Evolutionary conservation across 2,113 vertebrate species (phyloP).

Genomic region (Cyphomyrus plagiostoma): DNA sequence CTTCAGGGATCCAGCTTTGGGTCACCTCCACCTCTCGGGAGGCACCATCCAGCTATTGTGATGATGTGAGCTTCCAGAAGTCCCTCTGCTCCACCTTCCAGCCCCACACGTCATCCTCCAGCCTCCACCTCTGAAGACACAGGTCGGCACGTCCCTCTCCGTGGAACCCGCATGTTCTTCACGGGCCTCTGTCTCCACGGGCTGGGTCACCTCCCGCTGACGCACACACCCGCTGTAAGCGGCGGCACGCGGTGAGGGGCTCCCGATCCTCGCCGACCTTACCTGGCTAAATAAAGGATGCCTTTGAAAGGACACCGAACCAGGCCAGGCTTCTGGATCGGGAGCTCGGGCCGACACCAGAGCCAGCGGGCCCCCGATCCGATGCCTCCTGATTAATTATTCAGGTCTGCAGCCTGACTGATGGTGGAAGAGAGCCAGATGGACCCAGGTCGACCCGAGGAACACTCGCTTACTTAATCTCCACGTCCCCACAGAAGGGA

Average conservation of each 20-base stretch:
- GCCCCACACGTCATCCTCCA: not conserved
- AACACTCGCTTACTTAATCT: not conserved
- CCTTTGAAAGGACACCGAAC: not conserved
- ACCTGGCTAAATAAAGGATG: not conserved
- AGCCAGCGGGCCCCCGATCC: not conserved
- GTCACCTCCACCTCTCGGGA: not conserved
- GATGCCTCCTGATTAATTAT: not conserved
- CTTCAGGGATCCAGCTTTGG: not conserved
- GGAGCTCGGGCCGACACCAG: not conserved
- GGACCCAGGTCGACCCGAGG: not conserved
- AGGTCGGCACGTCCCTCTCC: not conserved
- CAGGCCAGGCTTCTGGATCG: not conserved
- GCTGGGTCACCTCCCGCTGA: not conserved
- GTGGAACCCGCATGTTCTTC: not conserved
- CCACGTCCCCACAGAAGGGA: not conserved
- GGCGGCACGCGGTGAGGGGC: not conserved
- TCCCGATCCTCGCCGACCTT: not conserved
- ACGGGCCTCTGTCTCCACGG: not conserved
- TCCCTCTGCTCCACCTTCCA: not conserved
- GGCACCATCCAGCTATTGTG: not conserved
- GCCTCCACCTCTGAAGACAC: not conserved
- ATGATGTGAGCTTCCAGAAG: not conserved
- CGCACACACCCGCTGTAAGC: not conserved
- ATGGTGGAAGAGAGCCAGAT: not conserved
- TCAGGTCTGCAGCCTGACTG: not conserved